A percentile compares a stretch with the other conserved stretches of the same genome.
Evolutionary conservation across 1,140 invertebrate genomes (phyloP).

Genomic region (Apis cerana): DNA sequence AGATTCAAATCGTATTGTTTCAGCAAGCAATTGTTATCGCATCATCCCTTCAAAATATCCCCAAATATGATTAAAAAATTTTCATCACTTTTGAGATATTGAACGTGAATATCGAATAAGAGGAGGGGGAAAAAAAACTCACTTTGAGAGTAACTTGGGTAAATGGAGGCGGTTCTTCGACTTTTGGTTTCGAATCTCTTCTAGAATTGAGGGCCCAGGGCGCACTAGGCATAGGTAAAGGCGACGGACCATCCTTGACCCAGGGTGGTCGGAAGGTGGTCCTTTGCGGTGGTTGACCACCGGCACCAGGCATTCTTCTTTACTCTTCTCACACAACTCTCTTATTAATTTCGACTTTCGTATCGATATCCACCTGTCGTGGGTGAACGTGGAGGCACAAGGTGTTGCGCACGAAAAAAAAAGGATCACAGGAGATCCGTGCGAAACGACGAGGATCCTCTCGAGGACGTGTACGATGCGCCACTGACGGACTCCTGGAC

Average conservation of each 20-base stretch:
- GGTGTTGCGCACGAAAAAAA: background rate
- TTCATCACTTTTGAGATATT: background rate
- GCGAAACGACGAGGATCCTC: slow-evolving; percentile 54
- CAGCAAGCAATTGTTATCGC: background rate
- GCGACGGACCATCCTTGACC: slow-evolving; percentile 87
- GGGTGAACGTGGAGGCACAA: background rate
- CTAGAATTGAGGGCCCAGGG: slow-evolving; percentile 85
- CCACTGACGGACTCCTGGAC: slow-evolving; percentile 63
- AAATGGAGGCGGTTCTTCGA: slow-evolving; percentile 76
- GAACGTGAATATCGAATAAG: background rate
- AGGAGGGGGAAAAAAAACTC: slow-evolving; percentile 6
- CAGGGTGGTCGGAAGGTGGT: slow-evolving; percentile 90
- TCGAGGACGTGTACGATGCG: slow-evolving; percentile 64
- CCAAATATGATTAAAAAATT: no score
- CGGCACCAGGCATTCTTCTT: slow-evolving; percentile 77
- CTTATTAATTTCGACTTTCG: background rate
- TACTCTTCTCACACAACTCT: slow-evolving; percentile 18
- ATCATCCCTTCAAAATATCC: no score
- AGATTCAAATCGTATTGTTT: background rate
- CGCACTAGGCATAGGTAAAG: slow-evolving; percentile 81
- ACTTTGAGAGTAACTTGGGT: slow-evolving; percentile 79
- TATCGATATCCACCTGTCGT: background rate
- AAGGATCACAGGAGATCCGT: background rate
- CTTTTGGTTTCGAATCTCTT: slow-evolving; percentile 75
- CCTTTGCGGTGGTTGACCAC: slow-evolving; percentile 79